Conservation (phyloP, 2,113 vertebrate genomes). For the Oceanodroma tethys region DNA sequence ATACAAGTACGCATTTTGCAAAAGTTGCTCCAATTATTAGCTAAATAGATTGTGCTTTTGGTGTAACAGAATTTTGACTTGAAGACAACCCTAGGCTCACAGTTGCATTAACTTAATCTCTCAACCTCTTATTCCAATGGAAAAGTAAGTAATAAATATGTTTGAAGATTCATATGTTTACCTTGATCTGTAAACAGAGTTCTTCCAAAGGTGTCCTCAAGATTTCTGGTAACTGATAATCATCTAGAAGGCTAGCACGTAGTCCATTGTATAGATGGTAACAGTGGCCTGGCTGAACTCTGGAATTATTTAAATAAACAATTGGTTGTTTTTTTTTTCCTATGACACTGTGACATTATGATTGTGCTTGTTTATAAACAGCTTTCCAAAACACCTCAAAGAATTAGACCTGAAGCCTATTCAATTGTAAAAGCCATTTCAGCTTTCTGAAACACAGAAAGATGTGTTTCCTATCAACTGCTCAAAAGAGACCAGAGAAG, state of each 20-base stretch:
- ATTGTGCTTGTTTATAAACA: neutral
- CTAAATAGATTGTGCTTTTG: neutral
- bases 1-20: neutral
- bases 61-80: neutral
- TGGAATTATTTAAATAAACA: conserved; percentile 40
- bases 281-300: conserved; percentile 93
- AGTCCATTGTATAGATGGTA: conserved; percentile 95
- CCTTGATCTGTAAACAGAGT: conserved; percentile 97
- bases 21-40: neutral
- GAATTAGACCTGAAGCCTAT: neutral
- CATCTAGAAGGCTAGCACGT: conserved; percentile 89
- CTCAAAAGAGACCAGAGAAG: neutral
- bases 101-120: neutral
- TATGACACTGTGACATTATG: neutral
- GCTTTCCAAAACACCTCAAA: neutral
- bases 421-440: neutral
- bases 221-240: conserved; percentile 96
- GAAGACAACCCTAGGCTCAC: neutral
- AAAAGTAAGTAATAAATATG: neutral
- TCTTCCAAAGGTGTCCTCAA: conserved; percentile 94
- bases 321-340: neutral
- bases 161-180: conserved; percentile 31
- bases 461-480: too few species aligned
- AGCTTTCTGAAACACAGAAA: neutral
- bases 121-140: neutral